Evolutionary conservation across 2,113 vertebrate species (phyloP), one percentile per base, ranked within the genome.

Genomic region (Atractosteus spatula): DNA sequence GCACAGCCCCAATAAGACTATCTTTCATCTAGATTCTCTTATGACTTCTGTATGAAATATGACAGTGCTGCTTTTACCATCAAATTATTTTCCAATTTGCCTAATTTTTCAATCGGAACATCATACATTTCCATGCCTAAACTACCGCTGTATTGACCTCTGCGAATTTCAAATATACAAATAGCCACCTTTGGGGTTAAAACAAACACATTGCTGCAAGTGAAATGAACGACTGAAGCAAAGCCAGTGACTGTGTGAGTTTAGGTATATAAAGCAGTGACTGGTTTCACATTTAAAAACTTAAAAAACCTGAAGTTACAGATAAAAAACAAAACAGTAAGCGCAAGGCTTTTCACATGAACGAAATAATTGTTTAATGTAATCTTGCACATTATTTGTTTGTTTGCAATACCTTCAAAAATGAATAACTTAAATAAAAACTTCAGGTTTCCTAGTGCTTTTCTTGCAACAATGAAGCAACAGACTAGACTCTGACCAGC

Each of bases 391-490:
- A 29, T 29, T 29, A 29, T 29, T 29, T 29, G 29, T 29, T 29
- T 29, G 29, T 29, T 29, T 29, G 29, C 29, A 29, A 29, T 29
- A 29, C 29, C 29, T 29, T 29, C 1, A 29, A 29, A 29, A 29
- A 29, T 29, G 5, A 59, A 59, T 59, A 59, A 59, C n/a, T 13
- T 5, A 59, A 59, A 59, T 59, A 59, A 7, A 59, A 70, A 73
- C 67, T 74, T 63, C 65, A 73, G 72, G 72, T 74, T 71, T 72
- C 57, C 65, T 72, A 17, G 29, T 44, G 55, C 41, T 55, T 72
- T 13, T 59, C 57, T 63, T 63, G 10, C 12, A 47, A 68, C 41
- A 63, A 67, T 67, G 57, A 57, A 68, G 56, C 68, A 16, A 59
- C 16, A 74, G 69, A 42, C 54, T 67, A 74, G 69, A 42, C 54